Evolutionary conservation across 2,888 invertebrate species (phyloP).

Genomic region (Eristalis arbustorum): DNA sequence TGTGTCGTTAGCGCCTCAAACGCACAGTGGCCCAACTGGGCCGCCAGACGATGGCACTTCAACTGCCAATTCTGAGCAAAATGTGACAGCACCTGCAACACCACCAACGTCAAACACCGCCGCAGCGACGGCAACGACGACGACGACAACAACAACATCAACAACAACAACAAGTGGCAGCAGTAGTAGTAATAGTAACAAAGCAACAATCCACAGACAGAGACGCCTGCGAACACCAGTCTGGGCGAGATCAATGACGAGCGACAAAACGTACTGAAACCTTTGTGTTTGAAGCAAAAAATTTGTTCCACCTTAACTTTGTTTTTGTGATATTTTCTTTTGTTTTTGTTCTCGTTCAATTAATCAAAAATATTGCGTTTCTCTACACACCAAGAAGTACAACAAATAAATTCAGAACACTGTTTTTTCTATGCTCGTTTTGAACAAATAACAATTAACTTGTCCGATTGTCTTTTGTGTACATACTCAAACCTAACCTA

Average conservation of each 20-base stretch:
- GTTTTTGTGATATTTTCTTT: constrained; percentile 18
- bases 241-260: constrained; percentile 88
- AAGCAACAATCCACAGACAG: constrained; percentile 84
- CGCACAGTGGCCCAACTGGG: constrained; percentile 81
- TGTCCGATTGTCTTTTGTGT: constrained; percentile 29
- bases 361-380: constrained; percentile 50
- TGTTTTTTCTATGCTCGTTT: constrained; percentile 50
- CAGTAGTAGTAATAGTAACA: constrained; percentile 79
- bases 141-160: constrained; percentile 34
- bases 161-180: constrained; percentile 64
- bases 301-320: constrained; percentile 22
- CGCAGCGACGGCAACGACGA: constrained; percentile 23
- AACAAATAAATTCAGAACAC: constrained; percentile 39
- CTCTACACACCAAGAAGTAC: constrained; percentile 15
- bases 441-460: not conserved
- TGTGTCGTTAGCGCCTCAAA: constrained; percentile 80
- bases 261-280: constrained; percentile 81
- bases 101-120: constrained; percentile 28
- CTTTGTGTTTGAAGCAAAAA: constrained; percentile 45
- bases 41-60: constrained; percentile 75
- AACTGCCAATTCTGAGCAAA: constrained; percentile 33
- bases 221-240: constrained; percentile 89
- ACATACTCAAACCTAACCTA: constrained; percentile 50
- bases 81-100: constrained; percentile 25
- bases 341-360: constrained; percentile 14